Conservation (phyloP, 2,888 invertebrate genomes). For the Ophion costatus region DNA sequence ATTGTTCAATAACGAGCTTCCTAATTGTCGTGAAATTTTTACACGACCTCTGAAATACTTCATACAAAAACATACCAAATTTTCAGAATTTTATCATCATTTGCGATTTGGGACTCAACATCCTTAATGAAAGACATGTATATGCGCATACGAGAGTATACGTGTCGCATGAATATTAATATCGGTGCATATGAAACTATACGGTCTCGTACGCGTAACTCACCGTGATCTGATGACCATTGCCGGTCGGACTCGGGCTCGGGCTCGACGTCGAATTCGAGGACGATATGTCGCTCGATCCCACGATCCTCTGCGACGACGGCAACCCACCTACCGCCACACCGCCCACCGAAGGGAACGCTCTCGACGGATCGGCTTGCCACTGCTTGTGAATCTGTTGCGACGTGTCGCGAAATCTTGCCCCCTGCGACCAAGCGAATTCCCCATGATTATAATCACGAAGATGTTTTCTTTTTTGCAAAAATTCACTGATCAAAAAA, state of each 20-base stretch:
- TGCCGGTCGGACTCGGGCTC: conserved; percentile 80
- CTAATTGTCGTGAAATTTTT: too few species aligned
- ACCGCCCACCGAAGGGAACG: conserved; percentile 81
- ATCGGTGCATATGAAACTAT: background rate
- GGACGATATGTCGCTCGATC: conserved; percentile 62
- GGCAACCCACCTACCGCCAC: conserved; percentile 58
- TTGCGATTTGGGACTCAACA: too few species aligned
- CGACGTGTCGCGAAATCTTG: conserved; percentile 90
- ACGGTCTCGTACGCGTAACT: conserved; percentile 59
- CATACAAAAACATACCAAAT: too few species aligned
- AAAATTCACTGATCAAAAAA: too few species aligned
- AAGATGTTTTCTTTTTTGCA: too few species aligned
- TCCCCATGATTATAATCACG: conserved; percentile 9
- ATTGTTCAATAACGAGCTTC: too few species aligned
- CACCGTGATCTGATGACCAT: conserved; percentile 79
- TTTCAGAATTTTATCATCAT: too few species aligned
- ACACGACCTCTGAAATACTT: too few species aligned
- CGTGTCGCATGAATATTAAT: conserved; percentile 18
- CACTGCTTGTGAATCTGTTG: conserved; percentile 90
- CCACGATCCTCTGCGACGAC: conserved; percentile 46
- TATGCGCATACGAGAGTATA: background rate
- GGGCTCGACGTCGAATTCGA: conserved; percentile 81
- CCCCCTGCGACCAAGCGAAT: conserved; percentile 81
- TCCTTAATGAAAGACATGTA: background rate
- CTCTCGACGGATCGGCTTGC: conserved; percentile 84